Percentiles rank a stretch among this genome's conserved stretches.
These are phyloP conservation scores for Hylia prasina DNA, from an alignment of 2,113 vertebrate genomes.

Conservation along the genomic window DNA sequence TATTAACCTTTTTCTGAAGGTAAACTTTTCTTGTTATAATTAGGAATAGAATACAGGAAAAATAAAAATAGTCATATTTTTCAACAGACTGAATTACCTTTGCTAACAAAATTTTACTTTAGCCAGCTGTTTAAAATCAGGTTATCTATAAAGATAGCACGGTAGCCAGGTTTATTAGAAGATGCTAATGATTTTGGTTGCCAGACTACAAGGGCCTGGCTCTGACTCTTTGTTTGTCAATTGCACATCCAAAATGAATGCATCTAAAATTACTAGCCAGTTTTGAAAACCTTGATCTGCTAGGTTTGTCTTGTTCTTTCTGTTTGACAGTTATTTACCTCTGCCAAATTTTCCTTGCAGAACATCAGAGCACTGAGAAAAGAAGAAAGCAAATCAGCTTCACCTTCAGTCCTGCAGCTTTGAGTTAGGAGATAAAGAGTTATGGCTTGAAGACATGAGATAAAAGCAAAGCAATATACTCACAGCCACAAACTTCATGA, in stretches of 20 bases:
- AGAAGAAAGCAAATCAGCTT: conserved; percentile 35
- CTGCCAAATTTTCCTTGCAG: background rate
- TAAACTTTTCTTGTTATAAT: background rate
- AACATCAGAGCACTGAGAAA: background rate
- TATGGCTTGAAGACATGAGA: conserved; percentile 34
- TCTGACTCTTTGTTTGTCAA: background rate
- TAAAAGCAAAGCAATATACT: conserved; percentile 49
- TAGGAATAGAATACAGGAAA: background rate
- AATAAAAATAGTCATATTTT: background rate
- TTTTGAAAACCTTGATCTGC: background rate
- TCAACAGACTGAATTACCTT: background rate
- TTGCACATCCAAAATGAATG: background rate
- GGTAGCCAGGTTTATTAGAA: background rate
- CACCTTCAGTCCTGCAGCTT: background rate
- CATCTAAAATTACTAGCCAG: background rate
- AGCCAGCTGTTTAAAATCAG: background rate
- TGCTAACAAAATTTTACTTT: background rate
- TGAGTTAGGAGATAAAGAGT: conserved; percentile 28
- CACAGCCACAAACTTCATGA: conserved; percentile 11
- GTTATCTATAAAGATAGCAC: background rate
- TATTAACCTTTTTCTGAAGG: background rate
- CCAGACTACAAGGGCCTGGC: background rate
- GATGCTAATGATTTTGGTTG: background rate
- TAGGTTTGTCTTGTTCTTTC: background rate
- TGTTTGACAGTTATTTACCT: background rate